Base-by-base conservation (phyloP, 1,140 invertebrate species). In the Riptortus pedestris region DNA sequence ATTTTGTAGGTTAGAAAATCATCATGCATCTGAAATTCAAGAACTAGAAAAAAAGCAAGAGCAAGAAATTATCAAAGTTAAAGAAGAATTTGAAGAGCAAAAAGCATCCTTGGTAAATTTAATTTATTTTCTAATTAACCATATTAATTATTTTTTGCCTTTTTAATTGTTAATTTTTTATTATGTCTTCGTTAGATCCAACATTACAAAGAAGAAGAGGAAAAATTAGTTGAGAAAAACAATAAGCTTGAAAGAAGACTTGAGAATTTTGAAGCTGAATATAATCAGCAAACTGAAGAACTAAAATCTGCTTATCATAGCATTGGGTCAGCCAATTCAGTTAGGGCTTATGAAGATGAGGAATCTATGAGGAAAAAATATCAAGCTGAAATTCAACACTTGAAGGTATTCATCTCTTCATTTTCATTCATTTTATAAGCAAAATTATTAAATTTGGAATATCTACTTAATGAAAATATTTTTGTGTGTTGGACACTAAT, bases 311-410 rank as follows among this genome's bases (percentile, higher is more conserved):
- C 84, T 9, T 89, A 88, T 74, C 81, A 78, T 78, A 74, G 83
- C 57, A 68, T 68, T 29, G 33, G 70, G 14, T 51, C 65, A 20
- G 62, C 68, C 11, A 47, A 4, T 47, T 64, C 68, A 4, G n/a
- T n/a, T n/a, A n/a, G n/a, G n/a, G 55, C 65, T 16, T 64, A 63
- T 28, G 59, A 66, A 31, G 69, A 69, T 58, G 83, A 82, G 68
- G 85, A 85, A 67, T 83, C 83, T 60, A 83, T 88, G 29, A 78
- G 85, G 18, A 83, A 85, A 68, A 79, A 85, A 48, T 92, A 93
- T 72, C 87, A 91, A 74, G 80, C 84, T 33, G 90, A 92, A 77
- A 89, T 94, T 64, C 89, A 92, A 72, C 88, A 92, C 73, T 75
- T 93, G 33, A 82, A 85, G 69, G 85, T 83, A 71, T 9, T 43